These are phyloP conservation scores for Lumbricus terrestris DNA, from an alignment of 2,888 invertebrate genomes.

Conservation along the genomic window DNA sequence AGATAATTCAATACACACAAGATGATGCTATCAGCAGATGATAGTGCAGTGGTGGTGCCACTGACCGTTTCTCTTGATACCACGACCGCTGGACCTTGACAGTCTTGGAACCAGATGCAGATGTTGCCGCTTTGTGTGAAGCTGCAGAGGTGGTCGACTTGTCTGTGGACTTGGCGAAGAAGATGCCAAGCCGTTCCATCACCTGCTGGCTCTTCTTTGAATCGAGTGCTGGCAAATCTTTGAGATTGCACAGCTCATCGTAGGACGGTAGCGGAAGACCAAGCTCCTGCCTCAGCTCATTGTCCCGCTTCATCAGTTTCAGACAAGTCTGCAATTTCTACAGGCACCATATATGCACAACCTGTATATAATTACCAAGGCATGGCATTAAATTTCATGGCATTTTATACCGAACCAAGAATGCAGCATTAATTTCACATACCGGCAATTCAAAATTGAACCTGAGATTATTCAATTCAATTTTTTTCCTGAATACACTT, in stretches of 20 bases:
- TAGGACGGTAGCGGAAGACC: slow-evolving; percentile 5
- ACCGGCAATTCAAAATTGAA: background rate
- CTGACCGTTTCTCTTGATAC: slow-evolving; percentile 9
- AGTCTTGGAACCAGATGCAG: background rate
- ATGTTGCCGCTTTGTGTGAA: background rate
- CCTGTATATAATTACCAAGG: background rate
- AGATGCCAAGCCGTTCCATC: background rate
- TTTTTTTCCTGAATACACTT: too few relatives aligned
- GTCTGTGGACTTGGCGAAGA: slow-evolving; percentile 11
- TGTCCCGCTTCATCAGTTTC: slow-evolving; percentile 15
- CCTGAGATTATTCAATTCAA: too few relatives aligned
- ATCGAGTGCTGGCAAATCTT: slow-evolving; percentile 11
- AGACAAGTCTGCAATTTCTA: slow-evolving; percentile 9
- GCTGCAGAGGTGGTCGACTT: background rate
- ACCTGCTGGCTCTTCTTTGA: slow-evolving; percentile 11
- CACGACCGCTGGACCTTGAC: background rate
- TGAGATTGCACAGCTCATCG: background rate
- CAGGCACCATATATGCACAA: background rate
- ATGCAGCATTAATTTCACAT: background rate
- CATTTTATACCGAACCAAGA: background rate
- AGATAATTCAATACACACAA: background rate
- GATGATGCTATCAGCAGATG: background rate
- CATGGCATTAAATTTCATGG: background rate
- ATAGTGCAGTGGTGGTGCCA: background rate
- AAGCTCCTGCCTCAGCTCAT: background rate